These are phyloP conservation scores for Benitochromis conjunctus DNA, from an alignment of 2,113 vertebrate genomes.

Conservation along the genomic window DNA sequence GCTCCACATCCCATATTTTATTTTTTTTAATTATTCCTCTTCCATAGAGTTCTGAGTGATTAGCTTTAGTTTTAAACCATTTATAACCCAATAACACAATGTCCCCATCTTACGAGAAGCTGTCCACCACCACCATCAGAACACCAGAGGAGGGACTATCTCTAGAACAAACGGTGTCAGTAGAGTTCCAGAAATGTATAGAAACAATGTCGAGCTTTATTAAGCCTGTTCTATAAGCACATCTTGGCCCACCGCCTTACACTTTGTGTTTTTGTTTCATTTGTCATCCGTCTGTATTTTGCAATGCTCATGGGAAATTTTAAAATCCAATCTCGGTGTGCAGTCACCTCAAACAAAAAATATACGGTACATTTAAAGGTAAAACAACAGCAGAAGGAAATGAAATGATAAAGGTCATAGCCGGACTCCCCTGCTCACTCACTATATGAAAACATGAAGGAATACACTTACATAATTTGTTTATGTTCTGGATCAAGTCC, in stretches of 20 bases:
- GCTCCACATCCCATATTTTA: not conserved
- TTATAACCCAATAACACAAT: not conserved
- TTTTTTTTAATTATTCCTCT: rapidly evolving
- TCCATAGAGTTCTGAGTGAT: not conserved
- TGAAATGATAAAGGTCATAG: not conserved
- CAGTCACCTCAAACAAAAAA: not conserved
- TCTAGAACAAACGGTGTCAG: not conserved
- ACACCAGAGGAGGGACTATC: not conserved
- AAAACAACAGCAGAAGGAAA: not conserved
- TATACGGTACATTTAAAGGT: conserved; percentile 4
- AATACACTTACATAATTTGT: not conserved
- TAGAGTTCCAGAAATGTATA: not conserved
- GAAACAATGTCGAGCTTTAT: not conserved
- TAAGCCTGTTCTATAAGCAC: not conserved
- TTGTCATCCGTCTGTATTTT: not conserved
- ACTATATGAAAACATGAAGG: not conserved
- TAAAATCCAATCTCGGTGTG: conserved; percentile 1
- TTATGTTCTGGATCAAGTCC: not conserved
- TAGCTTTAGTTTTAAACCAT: not conserved
- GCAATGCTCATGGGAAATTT: not conserved
- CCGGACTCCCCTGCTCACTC: not conserved
- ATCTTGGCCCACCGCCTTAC: not conserved
- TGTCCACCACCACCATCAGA: not conserved
- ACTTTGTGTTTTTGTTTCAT: not conserved
- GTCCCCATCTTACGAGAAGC: not conserved